Evolutionary conservation across 2,113 vertebrate genomes (phyloP), one percentile per base, ranked within the genome.

Genomic region (Dryoscopus gambensis): DNA sequence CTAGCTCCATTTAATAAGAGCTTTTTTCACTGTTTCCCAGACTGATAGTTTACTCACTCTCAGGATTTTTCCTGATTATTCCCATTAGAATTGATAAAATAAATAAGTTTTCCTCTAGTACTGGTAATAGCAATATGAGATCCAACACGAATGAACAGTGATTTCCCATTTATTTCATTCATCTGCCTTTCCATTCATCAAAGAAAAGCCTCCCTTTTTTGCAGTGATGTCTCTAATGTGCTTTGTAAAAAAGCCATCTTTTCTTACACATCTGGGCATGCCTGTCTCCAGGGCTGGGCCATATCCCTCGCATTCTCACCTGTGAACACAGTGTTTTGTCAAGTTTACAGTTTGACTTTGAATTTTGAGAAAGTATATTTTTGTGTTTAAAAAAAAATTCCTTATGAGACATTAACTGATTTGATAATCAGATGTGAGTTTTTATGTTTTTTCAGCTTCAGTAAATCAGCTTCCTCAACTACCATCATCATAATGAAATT

Each of bases 101-200:
- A 5, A 62, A 0, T 25, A 31, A 16, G 8, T 47, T 89, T 53
- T 42, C 12, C 15, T 56, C 18, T 33, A 53, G 21, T 24, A 70
- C 4, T 55, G 9, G 35, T 49, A 68, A 30, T 18, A 71, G 7
- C 13, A 68, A 30, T 47, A 57, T 2, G 1, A 60, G 81, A 65
- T 24, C 24, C 14, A 27, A 46, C 6, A 42, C 0, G 0, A 30
- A 40, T 33, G 8, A 81, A 23, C 4, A 44, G 4, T 27, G 1
- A 6, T 84, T 84, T 59, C 56, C 10, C 28, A 57, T 22, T 67
- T 76, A 64, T 19, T 46, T 4, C 2, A 28, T 60, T 76, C 21
- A 10, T 75, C 50, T 59, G 6, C 17, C 6, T 84, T 95, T 80
- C 25, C 7, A 23, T 60, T 88, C 4, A 15, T 63, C 64, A 46